Evolutionary conservation across 2,888 invertebrate genomes (phyloP), one percentile per base, ranked within the genome.

Genomic region (Scaptomyza reducta): DNA sequence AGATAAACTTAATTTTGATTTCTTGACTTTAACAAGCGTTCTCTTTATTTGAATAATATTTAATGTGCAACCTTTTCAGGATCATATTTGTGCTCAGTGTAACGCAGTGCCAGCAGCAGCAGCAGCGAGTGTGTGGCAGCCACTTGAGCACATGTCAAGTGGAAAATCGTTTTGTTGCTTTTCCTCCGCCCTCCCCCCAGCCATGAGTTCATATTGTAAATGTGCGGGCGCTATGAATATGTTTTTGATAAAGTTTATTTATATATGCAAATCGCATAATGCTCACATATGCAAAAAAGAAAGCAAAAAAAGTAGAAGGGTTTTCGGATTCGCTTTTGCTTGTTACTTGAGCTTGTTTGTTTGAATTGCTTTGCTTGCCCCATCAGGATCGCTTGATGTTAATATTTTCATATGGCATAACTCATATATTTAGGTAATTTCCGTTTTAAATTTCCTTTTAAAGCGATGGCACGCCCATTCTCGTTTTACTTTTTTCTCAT

Each of bases 101-200:
- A 40, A 40, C 40, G 40, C 40, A 6, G n/a, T 35, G 35, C 4
- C 55, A 49, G 54, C 38, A 44, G 6, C 55, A 49, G 53, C 38
- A 44, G 56, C 61, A 55, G 54, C 74, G 41, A 74, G 61, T 40
- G 61, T 38, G 40, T 72, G 66, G 65, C 70, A 83, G 83, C 78
- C 83, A 86, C 80, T 84, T 86, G 83, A 83, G 84, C 79, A 81
- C 74, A 83, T 84, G 84, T 84, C 87, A 86, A 84, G 84, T 84
- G 84, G 84, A 84, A 84, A 84, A 84, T 86, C 87, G 84, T 81
- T 84, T 84, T 84, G 84, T 81, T 80, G 72, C 58, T 56, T 27
- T 77, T 64, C 46, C 47, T 16, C 40, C 16, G 14, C 18, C 11
- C 13, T n/a, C 35, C 60, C 38, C 6, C 9, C 1, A 3, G 9